phyloP scores from a whole-genome alignment of 2,797 vertebrate genomes.

The Nyctalus aviator region DNA sequence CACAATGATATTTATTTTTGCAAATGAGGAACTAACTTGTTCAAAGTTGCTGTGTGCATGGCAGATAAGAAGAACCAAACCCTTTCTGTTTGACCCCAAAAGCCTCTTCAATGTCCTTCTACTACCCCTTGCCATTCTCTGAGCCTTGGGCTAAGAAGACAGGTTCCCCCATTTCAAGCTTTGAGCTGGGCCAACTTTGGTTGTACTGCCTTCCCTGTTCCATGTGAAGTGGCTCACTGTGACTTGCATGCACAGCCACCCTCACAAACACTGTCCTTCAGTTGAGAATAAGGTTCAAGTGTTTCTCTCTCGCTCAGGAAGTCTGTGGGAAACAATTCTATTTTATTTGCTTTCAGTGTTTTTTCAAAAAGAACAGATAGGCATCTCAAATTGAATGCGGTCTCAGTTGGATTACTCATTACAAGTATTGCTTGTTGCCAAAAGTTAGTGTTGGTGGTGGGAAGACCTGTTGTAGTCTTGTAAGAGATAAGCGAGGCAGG shows the following conservation, averaged over 20 bases:
- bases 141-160: neutral
- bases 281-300: neutral
- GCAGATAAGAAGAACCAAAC: neutral
- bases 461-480: conserved; percentile 29
- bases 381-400: conserved; percentile 42
- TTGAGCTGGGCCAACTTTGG: neutral
- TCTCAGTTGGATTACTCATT: conserved; percentile 64
- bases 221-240: neutral
- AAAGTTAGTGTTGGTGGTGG: neutral
- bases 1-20: neutral
- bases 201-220: neutral
- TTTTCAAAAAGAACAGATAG: conserved; percentile 66
- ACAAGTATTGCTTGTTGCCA: conserved; percentile 50
- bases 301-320: conserved; percentile 32
- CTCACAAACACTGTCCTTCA: neutral
- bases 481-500: conserved; percentile 52
- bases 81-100: neutral
- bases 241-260: neutral
- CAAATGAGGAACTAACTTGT: neutral
- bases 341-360: conserved; percentile 51
- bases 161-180: neutral
- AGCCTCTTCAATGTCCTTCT: neutral
- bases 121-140: neutral
- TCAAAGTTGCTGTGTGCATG: neutral
- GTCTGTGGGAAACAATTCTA: conserved; percentile 46